Base-by-base conservation (phyloP, 2,113 vertebrate genomes). In the Vidua macroura region DNA sequence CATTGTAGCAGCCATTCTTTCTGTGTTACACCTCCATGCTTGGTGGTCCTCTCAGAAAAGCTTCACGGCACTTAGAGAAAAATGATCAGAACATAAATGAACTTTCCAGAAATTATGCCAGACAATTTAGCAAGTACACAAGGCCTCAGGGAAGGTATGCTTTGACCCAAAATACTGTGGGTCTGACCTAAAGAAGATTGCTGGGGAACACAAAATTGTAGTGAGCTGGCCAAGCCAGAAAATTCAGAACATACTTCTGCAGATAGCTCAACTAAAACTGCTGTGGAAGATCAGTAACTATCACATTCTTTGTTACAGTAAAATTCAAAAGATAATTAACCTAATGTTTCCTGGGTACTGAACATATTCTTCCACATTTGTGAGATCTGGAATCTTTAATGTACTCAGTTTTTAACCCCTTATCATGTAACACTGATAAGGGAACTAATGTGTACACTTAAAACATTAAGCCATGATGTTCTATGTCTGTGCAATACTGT, bases 381-480 rank as follows among this genome's bases (percentile, higher is more conserved):
- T 14, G 25, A 80, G 75, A 56, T 52, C 8, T 25, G 13, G 46
- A 76, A 60, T 18, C 10, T 63, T 79, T 30, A 59, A 68, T 17
- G 12, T 37, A 13, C 15, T 27, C 49, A 16, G 17, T 31, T 73
- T 90, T 75, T 51, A 75, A 64, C 23, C 11, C 6, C 7, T 63
- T 48, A 48, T 37, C 21, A 28, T 15, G 18, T 60, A 73, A 83
- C 23, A 33, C 19, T 15, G 25, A 19, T 23, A 33, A 67, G 41
- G 41, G 74, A 88, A 55, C 15, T 68, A 77, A 16, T 13, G 19
- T 1, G 9, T 21, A 63, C 43, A 35, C n/a, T 46, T 3, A 1
- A 66, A 81, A 62, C 12, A 73, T 2, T 0, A 1, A 49, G 51
- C 12, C 12, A 49, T 2, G 0, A 53, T 46, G 23, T 52, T 49